phyloP scores from a whole-genome alignment of 2,113 vertebrate species.

The Myxocyprinus asiaticus region DNA sequence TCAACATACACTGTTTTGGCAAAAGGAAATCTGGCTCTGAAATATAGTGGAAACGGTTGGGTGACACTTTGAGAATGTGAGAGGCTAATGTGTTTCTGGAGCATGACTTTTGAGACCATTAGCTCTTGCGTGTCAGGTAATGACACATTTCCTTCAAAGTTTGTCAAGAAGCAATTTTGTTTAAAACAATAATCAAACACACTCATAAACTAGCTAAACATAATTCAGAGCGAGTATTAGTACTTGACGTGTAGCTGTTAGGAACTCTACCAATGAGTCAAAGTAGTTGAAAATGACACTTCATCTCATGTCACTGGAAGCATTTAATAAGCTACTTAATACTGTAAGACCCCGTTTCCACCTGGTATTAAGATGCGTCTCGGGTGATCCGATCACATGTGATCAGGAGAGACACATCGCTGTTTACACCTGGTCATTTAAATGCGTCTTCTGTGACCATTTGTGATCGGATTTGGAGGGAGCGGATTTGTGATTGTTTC shows the following conservation, averaged over 20 bases:
- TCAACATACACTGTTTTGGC: constrained; percentile 53
- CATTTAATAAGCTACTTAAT: constrained; percentile 37
- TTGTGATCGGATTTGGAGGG: too few relatives aligned
- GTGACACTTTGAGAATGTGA: not conserved
- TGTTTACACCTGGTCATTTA: too few relatives aligned
- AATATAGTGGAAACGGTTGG: not conserved
- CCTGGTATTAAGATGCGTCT: too few relatives aligned
- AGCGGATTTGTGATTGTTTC: too few relatives aligned
- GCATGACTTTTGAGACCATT: not conserved
- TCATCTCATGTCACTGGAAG: constrained; percentile 28
- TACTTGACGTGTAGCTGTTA: not conserved
- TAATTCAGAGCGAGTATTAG: not conserved
- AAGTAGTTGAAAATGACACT: constrained; percentile 21
- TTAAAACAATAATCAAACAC: constrained; percentile 9
- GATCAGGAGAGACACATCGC: too few relatives aligned
- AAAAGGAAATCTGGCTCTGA: constrained; percentile 45
- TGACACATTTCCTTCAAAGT: not conserved
- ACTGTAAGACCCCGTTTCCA: not conserved
- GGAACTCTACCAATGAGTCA: not conserved
- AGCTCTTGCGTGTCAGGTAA: not conserved
- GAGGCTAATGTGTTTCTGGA: not conserved
- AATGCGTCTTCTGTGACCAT: too few relatives aligned
- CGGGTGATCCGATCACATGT: too few relatives aligned
- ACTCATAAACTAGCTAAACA: constrained; percentile 8
- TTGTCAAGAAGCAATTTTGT: not conserved